A percentile compares a stretch with the other conserved stretches of the same genome.
These are phyloP conservation scores for Gnathonemus echidnorhynchus DNA, from an alignment of 2,113 vertebrate species.

Conservation along the genomic window DNA sequence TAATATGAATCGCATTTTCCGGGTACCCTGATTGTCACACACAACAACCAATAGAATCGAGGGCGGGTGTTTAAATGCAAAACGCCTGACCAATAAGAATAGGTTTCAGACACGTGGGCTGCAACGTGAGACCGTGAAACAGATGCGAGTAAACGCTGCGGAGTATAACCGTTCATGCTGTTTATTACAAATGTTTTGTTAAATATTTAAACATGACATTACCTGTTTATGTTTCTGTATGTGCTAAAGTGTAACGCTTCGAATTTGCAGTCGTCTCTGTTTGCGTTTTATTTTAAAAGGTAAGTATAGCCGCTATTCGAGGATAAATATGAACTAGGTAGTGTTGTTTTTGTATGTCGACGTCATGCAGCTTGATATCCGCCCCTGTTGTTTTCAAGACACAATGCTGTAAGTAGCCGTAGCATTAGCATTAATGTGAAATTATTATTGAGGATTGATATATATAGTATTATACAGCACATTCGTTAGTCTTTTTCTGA, in stretches of 20 bases:
- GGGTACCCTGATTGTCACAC: background rate
- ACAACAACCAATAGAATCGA: background rate
- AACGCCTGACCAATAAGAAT: background rate
- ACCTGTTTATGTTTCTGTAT: background rate
- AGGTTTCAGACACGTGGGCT: background rate
- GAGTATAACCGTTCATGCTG: background rate
- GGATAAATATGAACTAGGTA: background rate
- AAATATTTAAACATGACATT: background rate
- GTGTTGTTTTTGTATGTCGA: background rate
- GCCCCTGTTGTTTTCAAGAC: background rate
- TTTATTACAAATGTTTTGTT: background rate
- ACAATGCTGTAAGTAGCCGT: background rate
- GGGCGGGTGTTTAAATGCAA: background rate
- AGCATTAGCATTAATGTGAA: background rate
- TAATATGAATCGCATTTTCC: background rate
- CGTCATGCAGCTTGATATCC: background rate
- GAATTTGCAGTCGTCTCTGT: background rate
- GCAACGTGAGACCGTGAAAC: background rate
- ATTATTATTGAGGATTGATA: background rate
- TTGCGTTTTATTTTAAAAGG: background rate
- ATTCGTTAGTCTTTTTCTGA: background rate
- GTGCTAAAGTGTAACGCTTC: background rate
- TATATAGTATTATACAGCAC: background rate
- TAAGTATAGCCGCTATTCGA: background rate
- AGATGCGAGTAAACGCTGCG: background rate